Conservation (phyloP, 1,140 invertebrate genomes). For the Aphidius gifuensis region DNA sequence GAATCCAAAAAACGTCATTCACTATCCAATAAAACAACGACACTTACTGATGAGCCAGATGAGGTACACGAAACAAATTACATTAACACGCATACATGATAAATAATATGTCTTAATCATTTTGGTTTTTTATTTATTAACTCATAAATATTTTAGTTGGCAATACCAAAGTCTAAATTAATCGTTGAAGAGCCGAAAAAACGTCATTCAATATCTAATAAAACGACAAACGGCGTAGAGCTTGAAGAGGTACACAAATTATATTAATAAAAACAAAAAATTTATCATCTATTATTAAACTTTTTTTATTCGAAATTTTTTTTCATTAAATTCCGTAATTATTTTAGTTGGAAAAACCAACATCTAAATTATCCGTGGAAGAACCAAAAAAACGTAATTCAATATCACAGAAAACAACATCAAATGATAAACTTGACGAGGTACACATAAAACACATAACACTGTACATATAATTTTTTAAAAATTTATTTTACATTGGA, state of each 20-base stretch:
- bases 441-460: background rate
- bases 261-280: background rate
- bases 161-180: no score
- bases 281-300: background rate
- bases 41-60: no score
- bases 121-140: background rate
- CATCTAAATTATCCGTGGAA: constrained; percentile 35
- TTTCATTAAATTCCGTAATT: background rate
- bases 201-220: no score
- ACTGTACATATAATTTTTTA: no score
- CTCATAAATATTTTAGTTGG: no score
- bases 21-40: no score
- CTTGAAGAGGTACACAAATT: background rate
- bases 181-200: no score
- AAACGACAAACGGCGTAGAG: background rate
- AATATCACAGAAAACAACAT: background rate
- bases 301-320: background rate
- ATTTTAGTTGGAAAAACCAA: constrained; percentile 15
- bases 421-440: background rate
- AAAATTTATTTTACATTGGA: no score
- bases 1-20: no score
- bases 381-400: constrained; percentile 21
- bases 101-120: background rate
- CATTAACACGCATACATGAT: no score
- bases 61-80: no score